A percentile compares a stretch with the other conserved stretches of the same genome.
Evolutionary conservation across 2,888 invertebrate species (phyloP).

Genomic region (Phanerotoma sp.): DNA sequence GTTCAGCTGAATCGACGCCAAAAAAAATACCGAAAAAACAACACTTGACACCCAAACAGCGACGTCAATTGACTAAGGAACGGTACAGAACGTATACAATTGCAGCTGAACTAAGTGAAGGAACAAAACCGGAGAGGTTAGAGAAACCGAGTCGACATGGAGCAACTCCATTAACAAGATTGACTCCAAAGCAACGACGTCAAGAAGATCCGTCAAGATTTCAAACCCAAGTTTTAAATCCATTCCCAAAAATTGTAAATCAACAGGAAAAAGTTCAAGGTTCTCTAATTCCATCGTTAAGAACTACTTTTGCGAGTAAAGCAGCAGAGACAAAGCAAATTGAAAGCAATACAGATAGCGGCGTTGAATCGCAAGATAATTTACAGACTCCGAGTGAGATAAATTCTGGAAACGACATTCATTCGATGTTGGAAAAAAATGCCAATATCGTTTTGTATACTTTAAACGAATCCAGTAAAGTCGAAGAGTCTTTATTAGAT

Average conservation of each 20-base stretch:
- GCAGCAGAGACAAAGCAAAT: conserved; percentile 3
- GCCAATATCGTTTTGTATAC: conserved; percentile 63
- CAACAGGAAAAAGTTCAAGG: too few relatives aligned
- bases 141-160: too few relatives aligned
- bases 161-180: conserved; percentile 46
- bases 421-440: conserved; percentile 60
- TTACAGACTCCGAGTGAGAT: too few relatives aligned
- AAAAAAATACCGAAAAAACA: conserved; percentile 61
- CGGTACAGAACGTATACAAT: conserved; percentile 84
- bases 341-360: conserved; percentile 69
- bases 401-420: conserved; percentile 38
- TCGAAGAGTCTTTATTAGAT: conserved; percentile 60
- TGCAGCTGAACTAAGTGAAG: conserved; percentile 63
- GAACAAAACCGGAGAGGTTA: too few relatives aligned
- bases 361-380: conserved; percentile 66
- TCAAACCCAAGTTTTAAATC: conserved; percentile 65
- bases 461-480: conserved; percentile 58
- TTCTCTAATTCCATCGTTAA: conserved; percentile 37
- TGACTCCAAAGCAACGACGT: conserved; percentile 69
- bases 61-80: conserved; percentile 73
- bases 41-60: conserved; percentile 73
- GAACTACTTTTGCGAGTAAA: conserved; percentile 43
- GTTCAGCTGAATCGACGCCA: conserved; percentile 75
- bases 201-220: conserved; percentile 69
- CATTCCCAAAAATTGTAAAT: conserved; percentile 40